phyloP scores from a whole-genome alignment of 2,888 invertebrate genomes.

The Pollenia griseotomentosa region DNA sequence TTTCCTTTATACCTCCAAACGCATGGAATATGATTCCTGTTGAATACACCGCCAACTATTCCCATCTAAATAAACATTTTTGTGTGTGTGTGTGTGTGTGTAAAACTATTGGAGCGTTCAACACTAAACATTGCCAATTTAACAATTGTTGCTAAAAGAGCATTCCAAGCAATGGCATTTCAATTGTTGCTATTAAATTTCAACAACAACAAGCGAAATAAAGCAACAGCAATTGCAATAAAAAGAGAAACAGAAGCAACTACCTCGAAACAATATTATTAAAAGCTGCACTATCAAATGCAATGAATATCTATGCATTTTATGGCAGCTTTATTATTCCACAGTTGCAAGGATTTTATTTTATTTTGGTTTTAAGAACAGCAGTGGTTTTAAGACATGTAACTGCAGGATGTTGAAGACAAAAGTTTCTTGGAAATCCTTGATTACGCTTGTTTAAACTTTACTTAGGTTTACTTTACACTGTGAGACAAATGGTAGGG shows the following conservation, averaged over 20 bases:
- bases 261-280: slow-evolving; percentile 35
- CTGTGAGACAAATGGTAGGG: no score
- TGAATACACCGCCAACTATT: not conserved
- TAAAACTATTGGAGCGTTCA: slow-evolving; percentile 52
- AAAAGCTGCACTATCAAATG: slow-evolving; percentile 40
- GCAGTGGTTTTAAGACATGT: not conserved
- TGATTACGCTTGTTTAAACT: slow-evolving; percentile 32
- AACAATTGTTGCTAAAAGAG: slow-evolving; percentile 63
- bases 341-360: slow-evolving; percentile 8
- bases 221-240: slow-evolving; percentile 49
- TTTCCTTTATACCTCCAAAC: not conserved
- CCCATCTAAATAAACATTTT: not conserved
- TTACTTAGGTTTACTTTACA: no score
- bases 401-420: not conserved
- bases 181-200: slow-evolving; percentile 54
- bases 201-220: slow-evolving; percentile 42
- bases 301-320: slow-evolving; percentile 55
- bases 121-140: slow-evolving; percentile 58
- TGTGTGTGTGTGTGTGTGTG: slow-evolving; percentile 7
- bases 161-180: slow-evolving; percentile 54
- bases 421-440: not conserved
- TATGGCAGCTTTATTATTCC: slow-evolving; percentile 47
- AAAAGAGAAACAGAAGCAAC: slow-evolving; percentile 14
- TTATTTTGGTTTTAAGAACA: slow-evolving; percentile 10
- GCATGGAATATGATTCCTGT: not conserved